These are phyloP conservation scores for Percina caprodes DNA, from an alignment of 2,113 vertebrate genomes.

Conservation along the genomic window DNA sequence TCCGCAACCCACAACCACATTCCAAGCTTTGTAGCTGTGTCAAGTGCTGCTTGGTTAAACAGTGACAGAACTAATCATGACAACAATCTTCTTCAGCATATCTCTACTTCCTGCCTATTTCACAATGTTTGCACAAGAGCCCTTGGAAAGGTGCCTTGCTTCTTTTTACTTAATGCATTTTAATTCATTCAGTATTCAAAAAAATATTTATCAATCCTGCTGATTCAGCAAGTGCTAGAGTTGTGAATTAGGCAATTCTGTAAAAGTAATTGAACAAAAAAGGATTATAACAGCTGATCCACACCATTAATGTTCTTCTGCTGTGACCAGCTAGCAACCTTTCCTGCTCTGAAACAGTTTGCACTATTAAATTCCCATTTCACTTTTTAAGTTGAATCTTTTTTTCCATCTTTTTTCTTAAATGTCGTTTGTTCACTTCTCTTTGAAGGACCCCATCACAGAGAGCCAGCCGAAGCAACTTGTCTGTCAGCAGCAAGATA, in stretches of 20 bases:
- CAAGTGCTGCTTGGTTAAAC: conserved; percentile 59
- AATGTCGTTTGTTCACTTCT: conserved; percentile 34
- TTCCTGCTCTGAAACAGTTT: conserved; percentile 9
- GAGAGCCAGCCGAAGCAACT: conserved; percentile 1
- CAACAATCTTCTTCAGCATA: not conserved
- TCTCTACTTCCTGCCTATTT: conserved; percentile 28
- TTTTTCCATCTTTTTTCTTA: conserved; percentile 10
- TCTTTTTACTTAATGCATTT: not conserved
- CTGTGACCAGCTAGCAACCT: conserved; percentile 4
- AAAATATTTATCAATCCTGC: conserved; percentile 17
- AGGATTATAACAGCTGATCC: not conserved
- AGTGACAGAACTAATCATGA: conserved; percentile 53
- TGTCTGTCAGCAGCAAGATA: conserved; percentile 16
- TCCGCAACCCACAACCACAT: not conserved
- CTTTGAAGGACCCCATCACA: conserved; percentile 19
- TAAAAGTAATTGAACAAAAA: not conserved
- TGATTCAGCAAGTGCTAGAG: not conserved
- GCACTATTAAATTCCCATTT: conserved; percentile 11
- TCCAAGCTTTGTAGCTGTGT: conserved; percentile 17
- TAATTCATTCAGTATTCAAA: not conserved
- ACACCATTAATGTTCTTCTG: not conserved
- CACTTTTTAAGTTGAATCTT: conserved; percentile 10
- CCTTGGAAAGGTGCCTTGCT: not conserved
- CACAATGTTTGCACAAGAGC: conserved; percentile 45
- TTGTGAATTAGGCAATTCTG: not conserved